Base-by-base conservation (phyloP, 2,888 invertebrate genomes). In the Mythimna albipuncta region DNA sequence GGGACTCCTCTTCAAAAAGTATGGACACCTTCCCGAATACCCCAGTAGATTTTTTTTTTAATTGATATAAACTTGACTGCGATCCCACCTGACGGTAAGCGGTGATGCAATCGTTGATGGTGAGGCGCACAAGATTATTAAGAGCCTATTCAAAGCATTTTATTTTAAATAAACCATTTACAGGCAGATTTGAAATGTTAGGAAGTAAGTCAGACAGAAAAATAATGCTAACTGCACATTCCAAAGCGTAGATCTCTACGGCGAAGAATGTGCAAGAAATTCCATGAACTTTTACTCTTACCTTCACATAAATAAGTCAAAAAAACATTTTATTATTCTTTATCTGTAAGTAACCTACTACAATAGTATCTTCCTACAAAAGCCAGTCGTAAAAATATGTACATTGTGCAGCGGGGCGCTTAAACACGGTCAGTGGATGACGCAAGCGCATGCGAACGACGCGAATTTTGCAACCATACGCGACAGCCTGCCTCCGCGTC, bases 381-480 rank as follows among this genome's bases (percentile, higher is more conserved):
- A 70, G 35, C 50, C 64, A 26, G 58, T 70, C 13, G 62, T 80
- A 78, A 83, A 80, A 65, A 57, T 72, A 59, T 78, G 78, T 64
- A 72, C 64, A 76, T 76, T 71, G 82, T 84, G 73, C 66, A 64
- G 75, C 50, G n/a, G 50, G 58, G 32, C 68, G 79, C 52, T 59
- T 11, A 44, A 70, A 78, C 81, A 73, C 71, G 85, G 77, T 64
- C 75, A 74, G 44, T 41, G 11, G 47, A 50, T 85, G 79, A 75
- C 76, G 71, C 80, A 72, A 82, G 59, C 11, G 74, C 74, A 62
- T 82, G 59, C 64, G 70, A 52, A 47, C 85, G 69, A 69, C 75
- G 85, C 69, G 71, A 84, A 75, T 81, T 75, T 85, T 81, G 85
- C 79, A 84, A 85, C 78, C 63, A 67, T 57, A 35, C 69, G 55